Conservation (phyloP, 2,113 vertebrate genomes). For the Murina feae region DNA sequence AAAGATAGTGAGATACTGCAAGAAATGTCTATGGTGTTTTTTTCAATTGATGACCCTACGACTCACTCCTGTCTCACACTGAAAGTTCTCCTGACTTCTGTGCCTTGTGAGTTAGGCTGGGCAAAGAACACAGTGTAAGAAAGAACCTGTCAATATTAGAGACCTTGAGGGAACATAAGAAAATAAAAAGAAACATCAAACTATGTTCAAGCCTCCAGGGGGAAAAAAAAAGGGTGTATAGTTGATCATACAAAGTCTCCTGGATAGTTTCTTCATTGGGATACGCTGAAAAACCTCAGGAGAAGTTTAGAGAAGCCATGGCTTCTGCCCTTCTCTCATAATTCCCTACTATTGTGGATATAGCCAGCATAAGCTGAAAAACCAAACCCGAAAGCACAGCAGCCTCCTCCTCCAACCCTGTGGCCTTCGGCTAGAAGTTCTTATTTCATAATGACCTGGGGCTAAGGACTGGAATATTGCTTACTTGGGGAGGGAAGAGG, state of each 20-base stretch:
- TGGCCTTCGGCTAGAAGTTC: neutral
- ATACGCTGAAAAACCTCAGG: neutral
- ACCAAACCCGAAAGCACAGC: neutral
- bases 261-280: neutral
- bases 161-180: neutral
- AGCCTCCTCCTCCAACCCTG: neutral
- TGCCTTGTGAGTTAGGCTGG: neutral
- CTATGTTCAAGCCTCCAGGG: neutral
- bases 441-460: neutral
- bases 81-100: neutral
- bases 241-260: neutral
- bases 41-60: neutral
- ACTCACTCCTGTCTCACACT: neutral
- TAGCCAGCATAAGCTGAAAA: neutral
- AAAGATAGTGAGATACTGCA: neutral
- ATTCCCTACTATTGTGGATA: neutral
- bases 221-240: neutral
- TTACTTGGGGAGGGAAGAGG: neutral
- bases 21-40: neutral
- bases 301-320: neutral
- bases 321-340: neutral
- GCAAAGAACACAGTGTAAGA: neutral
- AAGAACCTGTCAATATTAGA: neutral
- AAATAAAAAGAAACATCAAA: constrained; percentile 45
- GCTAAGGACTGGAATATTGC: neutral